Evolutionary conservation across 2,113 vertebrate genomes (phyloP).

Genomic region (Meleagris gallopavo): DNA sequence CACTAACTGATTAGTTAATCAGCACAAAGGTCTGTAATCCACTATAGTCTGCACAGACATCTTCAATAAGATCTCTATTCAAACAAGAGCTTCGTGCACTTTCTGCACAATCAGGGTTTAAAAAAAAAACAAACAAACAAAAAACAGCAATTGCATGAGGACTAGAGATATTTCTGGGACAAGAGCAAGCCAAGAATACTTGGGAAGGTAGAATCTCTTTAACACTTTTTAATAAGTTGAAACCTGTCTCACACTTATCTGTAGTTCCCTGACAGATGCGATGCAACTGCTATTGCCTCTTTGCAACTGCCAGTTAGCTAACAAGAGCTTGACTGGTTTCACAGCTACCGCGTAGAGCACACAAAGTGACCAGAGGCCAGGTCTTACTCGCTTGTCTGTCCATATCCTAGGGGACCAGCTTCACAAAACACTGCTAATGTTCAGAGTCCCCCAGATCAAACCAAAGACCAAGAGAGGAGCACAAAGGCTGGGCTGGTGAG

Average conservation of each 20-base stretch:
- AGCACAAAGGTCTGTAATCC: neutral
- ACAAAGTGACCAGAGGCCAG: neutral
- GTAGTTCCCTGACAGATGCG: neutral
- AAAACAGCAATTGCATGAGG: neutral
- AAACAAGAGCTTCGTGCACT: neutral
- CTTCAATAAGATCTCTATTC: neutral
- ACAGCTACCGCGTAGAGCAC: neutral
- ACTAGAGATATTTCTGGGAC: neutral
- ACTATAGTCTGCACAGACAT: neutral
- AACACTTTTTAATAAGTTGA: neutral
- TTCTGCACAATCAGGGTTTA: neutral
- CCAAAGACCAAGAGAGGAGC: neutral
- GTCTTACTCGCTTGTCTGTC: neutral
- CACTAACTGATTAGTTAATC: neutral
- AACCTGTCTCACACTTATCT: neutral
- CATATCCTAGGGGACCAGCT: rapidly evolving
- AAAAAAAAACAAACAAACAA: neutral
- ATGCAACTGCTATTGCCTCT: neutral
- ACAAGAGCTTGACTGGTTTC: neutral
- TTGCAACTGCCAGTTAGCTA: neutral
- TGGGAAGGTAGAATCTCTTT: neutral
- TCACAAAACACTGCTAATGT: neutral
- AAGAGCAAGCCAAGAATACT: neutral
- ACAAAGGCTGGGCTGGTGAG: neutral
- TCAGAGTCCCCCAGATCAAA: neutral